Evolutionary conservation across 2,888 invertebrate species (phyloP), one percentile per base, ranked within the genome.

Genomic region (Oithona nana): DNA sequence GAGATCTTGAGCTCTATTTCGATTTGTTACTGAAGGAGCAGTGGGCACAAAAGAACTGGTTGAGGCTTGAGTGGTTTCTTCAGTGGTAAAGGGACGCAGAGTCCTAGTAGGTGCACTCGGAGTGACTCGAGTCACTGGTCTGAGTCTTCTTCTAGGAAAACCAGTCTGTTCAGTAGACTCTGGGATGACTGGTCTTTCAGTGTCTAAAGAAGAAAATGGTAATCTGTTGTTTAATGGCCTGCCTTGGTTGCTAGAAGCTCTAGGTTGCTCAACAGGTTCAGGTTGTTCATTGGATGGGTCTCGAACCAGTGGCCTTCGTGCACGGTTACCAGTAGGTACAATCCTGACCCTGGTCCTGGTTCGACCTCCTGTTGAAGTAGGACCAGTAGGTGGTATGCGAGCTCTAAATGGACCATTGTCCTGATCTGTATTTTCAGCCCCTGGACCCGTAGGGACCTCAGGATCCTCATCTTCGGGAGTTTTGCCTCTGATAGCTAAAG

Each of bases 401-500:
- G 54, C 13, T 54, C 54, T 26, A 26, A 16, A 24, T 26, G 26
- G 26, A 22, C 26, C 54, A 54, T 20, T 3, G 11, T 54, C 26
- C 16, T 54, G 24, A 11, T 20, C 54, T 16, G 2, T 2, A 54
- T 54, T 22, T 24, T 54, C 54, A 8, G 50, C 50, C 26, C 26
- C 54, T 2, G 39, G 39, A 16, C 39, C 39, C 6, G 39, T 39
- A 11, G 39, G 39, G 6, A 11, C 3, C 2, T 54, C 54, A 16
- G 20, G 24, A 54, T 54, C 26, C 3, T 54, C 54, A 6, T 54
- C 54, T 2, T 24, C 54, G 20, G 24, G 54, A 54, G 22, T 26
- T 54, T 26, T 54, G 13, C 54, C 54, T 54, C 54, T 54, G 22
- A 54, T 54, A 3, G 59, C 59, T 1, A 29, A 48, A 50, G 59